Evolutionary conservation across 1,140 invertebrate species (phyloP), one percentile per base, ranked within the genome.

Genomic region (Aphidius gifuensis): DNA sequence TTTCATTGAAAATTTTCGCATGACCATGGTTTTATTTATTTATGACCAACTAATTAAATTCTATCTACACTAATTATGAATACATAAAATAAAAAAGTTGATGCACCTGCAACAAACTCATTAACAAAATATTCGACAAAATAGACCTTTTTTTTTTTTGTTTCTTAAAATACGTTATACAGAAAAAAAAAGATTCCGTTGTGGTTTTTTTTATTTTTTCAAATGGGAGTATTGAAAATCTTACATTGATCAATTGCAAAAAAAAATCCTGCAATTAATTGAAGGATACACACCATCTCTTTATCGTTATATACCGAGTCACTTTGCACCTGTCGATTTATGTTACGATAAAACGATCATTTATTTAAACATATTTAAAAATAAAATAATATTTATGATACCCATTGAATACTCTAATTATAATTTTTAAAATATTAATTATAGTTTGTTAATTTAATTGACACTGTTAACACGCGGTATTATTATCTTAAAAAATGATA

Each of bases 1-100:
- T 55, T 21, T 43, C 6, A 39, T 40, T 9, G 43, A 55, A 42
- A 43, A 43, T 55, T 55, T 55, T 55, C 53, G 43, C 53, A 55
- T 55, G 53, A 55, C 53, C 39, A 9, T 55, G 53, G 16, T n/a
- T 40, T 56, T 51, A 62, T 62, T 62, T 58, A 58, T 58, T 51
- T 47, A 38, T 57, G 46, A 32, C 51, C 44, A 39, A 45, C 39
- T 53, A 21, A 16, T 43, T 47, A 56, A 55, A 55, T 55, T 55
- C 1, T 44, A 44, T 44, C 43, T 7, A 44, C 43, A 44, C 43
- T 44, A 44, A 42, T 42, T 55, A 42, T 11, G 7, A 44, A 42
- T 16, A 42, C 5, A 16, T 7, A 43, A 5, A 55, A 55, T 9
- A 39, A 23, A 9, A 50, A 23, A 16, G 8, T 40, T 55, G 39